These are phyloP conservation scores for Ischnura elegans DNA, from an alignment of 2,888 invertebrate genomes.

Conservation along the genomic window DNA sequence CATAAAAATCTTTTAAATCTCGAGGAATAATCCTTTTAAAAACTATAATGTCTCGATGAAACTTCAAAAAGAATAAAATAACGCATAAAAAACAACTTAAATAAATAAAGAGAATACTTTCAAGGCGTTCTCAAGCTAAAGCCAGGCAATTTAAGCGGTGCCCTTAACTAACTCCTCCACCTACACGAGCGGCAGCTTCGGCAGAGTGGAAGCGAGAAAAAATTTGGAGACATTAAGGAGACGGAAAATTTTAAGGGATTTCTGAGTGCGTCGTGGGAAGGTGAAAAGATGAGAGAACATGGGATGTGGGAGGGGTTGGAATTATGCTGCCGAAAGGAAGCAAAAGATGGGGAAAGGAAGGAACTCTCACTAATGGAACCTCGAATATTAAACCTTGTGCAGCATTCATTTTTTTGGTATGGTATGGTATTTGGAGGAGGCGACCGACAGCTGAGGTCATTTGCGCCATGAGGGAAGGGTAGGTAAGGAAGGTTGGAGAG, in stretches of 20 bases:
- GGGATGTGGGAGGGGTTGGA: neutral
- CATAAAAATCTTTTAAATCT: too few species aligned
- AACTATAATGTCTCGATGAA: too few species aligned
- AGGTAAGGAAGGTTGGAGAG: too few species aligned
- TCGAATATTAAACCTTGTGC: neutral
- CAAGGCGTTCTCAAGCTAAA: too few species aligned
- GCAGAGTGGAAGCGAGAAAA: neutral
- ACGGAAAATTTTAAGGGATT: neutral
- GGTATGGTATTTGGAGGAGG: too few species aligned
- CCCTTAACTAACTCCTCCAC: neutral
- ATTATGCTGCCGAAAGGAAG: neutral
- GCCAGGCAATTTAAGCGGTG: too few species aligned
- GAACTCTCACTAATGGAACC: neutral
- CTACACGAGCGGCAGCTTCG: neutral
- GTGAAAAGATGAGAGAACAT: neutral
- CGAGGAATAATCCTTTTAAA: too few species aligned
- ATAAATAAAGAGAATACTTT: too few species aligned
- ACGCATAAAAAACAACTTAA: too few species aligned
- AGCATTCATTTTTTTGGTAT: neutral
- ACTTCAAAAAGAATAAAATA: too few species aligned
- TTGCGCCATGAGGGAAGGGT: too few species aligned
- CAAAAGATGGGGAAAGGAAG: neutral
- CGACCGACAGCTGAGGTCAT: too few species aligned
- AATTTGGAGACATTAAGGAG: neutral
- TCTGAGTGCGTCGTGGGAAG: neutral